A percentile compares a stretch with the other conserved stretches of the same genome.
Evolutionary conservation across 2,113 vertebrate genomes (phyloP).

Genomic region (Oncorhynchus masou): DNA sequence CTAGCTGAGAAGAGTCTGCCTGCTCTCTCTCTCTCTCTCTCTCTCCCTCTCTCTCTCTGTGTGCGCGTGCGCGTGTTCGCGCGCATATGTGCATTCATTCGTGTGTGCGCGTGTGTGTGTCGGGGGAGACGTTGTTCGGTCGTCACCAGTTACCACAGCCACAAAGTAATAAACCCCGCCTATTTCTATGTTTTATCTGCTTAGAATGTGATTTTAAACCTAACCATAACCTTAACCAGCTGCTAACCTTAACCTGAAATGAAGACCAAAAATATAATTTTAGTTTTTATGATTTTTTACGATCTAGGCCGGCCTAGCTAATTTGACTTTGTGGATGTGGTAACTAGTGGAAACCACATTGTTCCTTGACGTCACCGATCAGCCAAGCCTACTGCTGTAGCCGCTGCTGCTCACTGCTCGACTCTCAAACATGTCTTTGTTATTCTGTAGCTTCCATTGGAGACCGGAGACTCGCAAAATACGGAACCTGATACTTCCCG

Average conservation of each 20-base stretch:
- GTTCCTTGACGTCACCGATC: conserved; percentile 94
- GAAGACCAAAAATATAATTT: no score
- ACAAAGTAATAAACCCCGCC: no score
- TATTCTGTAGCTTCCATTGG: conserved; percentile 90
- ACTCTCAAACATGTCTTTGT: conserved; percentile 96
- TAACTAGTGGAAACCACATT: conserved; percentile 32
- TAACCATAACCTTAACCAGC: no score
- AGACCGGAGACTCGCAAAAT: conserved; percentile 83
- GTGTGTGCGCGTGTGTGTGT: conserved; percentile 53
- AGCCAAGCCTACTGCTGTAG: conserved; percentile 73
- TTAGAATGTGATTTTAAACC: no score
- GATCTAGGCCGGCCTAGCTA: no score
- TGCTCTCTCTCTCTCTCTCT: no score
- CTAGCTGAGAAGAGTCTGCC: conserved; percentile 34
- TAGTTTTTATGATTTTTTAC: no score
- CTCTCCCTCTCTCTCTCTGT: background rate
- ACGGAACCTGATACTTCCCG: conserved; percentile 67
- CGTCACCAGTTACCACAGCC: no score
- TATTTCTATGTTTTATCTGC: no score
- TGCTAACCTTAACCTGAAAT: no score
- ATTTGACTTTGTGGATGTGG: no score
- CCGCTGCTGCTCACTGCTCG: conserved; percentile 59
- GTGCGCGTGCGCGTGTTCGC: conserved; percentile 31
- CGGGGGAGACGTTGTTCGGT: conserved; percentile 76
- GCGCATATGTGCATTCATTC: conserved; percentile 33